Base-by-base conservation (phyloP, 2,113 vertebrate species). In the Coregonus clupeaformis region DNA sequence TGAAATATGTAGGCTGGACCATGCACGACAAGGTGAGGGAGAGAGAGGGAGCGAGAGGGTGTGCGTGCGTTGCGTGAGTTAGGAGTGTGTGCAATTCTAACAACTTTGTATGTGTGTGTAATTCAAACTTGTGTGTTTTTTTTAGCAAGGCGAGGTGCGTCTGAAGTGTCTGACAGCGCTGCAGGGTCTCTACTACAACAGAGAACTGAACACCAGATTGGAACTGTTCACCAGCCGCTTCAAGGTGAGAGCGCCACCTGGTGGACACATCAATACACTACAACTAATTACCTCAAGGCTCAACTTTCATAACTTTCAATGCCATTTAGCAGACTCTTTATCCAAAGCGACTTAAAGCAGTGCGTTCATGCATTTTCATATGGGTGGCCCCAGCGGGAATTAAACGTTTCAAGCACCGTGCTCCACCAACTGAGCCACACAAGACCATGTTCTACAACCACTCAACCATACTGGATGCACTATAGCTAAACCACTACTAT, bases 1-100 rank as follows among this genome's bases (percentile, higher is more conserved):
- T 99, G 92, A 99, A 99, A 90, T 99, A 99, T 2, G 98, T 99
- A 69, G 98, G 98, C 20, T 99, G 98, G 98, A 99, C 98, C 73
- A 99, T 99, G 96, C 97, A 99, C 64, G 98, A 99, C 86, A 99
- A 99, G 95, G 98, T 98, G 88, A 89, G 87, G 62, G 49, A 22
- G 20, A 55, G 52, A 55, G 3, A 55, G 18, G 1, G 52, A 18
- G 52, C 1, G 5, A 9, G 5, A 24, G n/a, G 11, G 57, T 59
- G 20, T 16, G 55, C 4, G 14, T 20, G 1, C 1, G n/a, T 7
- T n/a, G n/a, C n/a, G n/a, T n/a, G n/a, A n/a, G n/a, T n/a, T n/a
- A n/a, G n/a, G n/a, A n/a, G n/a, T 20, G 3, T 25, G 20, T 47
- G 64, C 25, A 25, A 30, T 24, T 63, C 3, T 30, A 32, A 66